These are phyloP conservation scores for Mycogona germanica DNA, from an alignment of 2,888 invertebrate species.

Conservation along the genomic window DNA sequence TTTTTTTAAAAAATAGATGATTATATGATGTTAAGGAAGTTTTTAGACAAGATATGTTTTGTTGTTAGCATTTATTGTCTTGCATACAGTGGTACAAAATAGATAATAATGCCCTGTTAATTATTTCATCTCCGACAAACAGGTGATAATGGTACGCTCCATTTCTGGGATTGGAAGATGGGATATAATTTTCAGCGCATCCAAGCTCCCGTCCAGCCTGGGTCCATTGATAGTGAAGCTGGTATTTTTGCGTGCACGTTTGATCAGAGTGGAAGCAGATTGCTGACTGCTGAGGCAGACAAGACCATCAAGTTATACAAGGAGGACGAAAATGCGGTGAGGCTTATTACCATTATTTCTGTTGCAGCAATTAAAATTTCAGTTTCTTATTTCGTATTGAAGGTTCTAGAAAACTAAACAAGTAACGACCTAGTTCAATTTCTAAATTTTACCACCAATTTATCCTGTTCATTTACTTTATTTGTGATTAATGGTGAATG, in stretches of 20 bases:
- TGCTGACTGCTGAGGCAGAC: constrained; percentile 96
- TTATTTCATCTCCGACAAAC: constrained; percentile 11
- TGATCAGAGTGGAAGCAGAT: constrained; percentile 85
- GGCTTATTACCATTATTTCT: constrained; percentile 26
- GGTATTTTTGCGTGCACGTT: constrained; percentile 94
- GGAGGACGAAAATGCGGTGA: constrained; percentile 81
- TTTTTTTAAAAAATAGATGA: not conserved
- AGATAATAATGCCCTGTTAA: too few relatives aligned
- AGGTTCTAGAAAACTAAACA: too few relatives aligned
- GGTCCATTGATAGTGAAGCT: constrained; percentile 98
- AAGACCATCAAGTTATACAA: constrained; percentile 99
- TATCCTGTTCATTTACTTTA: constrained; percentile 9
- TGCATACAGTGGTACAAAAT: too few relatives aligned
- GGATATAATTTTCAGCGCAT: constrained; percentile 94
- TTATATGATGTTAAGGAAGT: not conserved
- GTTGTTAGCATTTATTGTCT: not conserved
- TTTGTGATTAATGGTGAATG: too few relatives aligned
- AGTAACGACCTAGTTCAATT: too few relatives aligned
- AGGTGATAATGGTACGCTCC: constrained; percentile 92
- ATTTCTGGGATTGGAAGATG: constrained; percentile 98
- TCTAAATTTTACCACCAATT: too few relatives aligned
- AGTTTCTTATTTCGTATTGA: not conserved
- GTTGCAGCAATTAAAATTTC: constrained; percentile 1
- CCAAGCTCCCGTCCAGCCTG: constrained; percentile 89
- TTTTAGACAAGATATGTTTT: constrained; percentile 13